Evolutionary conservation across 2,888 invertebrate genomes (phyloP), one percentile per base, ranked within the genome.

Genomic region (Phorcus lineatus): DNA sequence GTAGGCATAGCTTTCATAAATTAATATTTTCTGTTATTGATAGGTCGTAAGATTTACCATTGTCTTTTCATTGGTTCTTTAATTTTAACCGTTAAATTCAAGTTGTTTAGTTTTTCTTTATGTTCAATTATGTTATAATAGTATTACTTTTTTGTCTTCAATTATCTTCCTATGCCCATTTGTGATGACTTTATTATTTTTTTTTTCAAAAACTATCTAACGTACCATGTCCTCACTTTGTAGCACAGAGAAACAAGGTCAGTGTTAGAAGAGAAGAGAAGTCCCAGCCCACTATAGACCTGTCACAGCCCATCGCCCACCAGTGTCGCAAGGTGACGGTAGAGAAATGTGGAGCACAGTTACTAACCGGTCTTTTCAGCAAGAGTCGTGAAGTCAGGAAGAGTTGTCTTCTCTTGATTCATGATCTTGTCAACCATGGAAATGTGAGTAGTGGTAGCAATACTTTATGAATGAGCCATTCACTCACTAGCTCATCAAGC

Each of bases 361-460:
- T 88, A 28, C 40, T 90, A 11, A 82, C 81, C 66, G 87, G 86
- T 7, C 85, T 90, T 28, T 89, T 90, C 81, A 84, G 83, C 67
- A 82, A 81, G 40, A 81, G 84, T 28, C 78, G 74, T 47, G 77
- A 80, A 53, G 77, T 86, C 17, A 88, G 85, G 67, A 85, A 87
- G 77, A 83, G 82, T 24, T 81, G 82, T 83, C 83, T 89, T 7
- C 82, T 87, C 11, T 79, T 90, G 24, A 82, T 90, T 36, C 86
- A 88, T 77, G 89, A 90, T 76, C 75, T 89, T n/a, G 88, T 90
- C 7, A 84, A 85, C n/a, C 84, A 85, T 79, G 88, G 87, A 52
- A 85, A 87, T 84, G 90, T 90, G 80, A 83, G 83, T 79, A n/a
- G n/a, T 62, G 16, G n/a, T n/a, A n/a, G n/a, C n/a, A n/a, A n/a